Percentiles rank a stretch among this genome's conserved stretches.
Evolutionary conservation across 2,888 invertebrate species (phyloP).

Genomic region (Xestia ashworthii): DNA sequence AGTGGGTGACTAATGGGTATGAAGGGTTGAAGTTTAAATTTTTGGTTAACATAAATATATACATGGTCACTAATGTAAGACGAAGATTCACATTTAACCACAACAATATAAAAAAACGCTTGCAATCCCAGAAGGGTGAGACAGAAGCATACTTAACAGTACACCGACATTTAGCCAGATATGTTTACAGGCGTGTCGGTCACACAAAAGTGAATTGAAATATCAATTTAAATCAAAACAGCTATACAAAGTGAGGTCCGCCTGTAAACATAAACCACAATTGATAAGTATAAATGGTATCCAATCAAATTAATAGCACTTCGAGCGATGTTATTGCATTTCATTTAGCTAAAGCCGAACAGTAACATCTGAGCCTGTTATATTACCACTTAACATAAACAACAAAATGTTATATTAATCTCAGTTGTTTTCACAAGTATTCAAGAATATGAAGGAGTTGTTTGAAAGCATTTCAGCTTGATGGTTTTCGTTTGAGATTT

Average conservation of each 20-base stretch:
- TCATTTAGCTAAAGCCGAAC: constrained; percentile 75
- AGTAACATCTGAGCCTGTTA: constrained; percentile 74
- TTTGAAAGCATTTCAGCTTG: constrained; percentile 53
- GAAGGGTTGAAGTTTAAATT: neutral
- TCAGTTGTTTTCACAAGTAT: constrained; percentile 58
- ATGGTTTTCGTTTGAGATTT: constrained; percentile 49
- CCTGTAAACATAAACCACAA: constrained; percentile 45
- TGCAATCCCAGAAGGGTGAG: too few relatives aligned
- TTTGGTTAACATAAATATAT: neutral
- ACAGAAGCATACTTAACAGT: too few relatives aligned
- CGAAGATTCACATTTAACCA: neutral
- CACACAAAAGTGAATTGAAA: neutral
- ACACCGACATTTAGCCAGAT: too few relatives aligned
- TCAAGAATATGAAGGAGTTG: constrained; percentile 51
- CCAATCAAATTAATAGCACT: constrained; percentile 75
- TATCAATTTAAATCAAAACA: constrained; percentile 21
- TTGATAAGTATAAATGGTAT: constrained; percentile 72
- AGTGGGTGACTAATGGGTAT: too few relatives aligned
- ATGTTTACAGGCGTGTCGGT: too few relatives aligned
- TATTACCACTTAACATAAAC: constrained; percentile 60
- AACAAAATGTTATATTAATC: constrained; percentile 50
- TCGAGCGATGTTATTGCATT: constrained; percentile 76
- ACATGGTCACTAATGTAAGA: neutral
- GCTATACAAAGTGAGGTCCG: constrained; percentile 13
- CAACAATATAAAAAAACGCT: too few relatives aligned